A percentile compares a stretch with the other conserved stretches of the same genome.
Conservation (phyloP, 2,113 vertebrate genomes). For the Conger conger region DNA sequence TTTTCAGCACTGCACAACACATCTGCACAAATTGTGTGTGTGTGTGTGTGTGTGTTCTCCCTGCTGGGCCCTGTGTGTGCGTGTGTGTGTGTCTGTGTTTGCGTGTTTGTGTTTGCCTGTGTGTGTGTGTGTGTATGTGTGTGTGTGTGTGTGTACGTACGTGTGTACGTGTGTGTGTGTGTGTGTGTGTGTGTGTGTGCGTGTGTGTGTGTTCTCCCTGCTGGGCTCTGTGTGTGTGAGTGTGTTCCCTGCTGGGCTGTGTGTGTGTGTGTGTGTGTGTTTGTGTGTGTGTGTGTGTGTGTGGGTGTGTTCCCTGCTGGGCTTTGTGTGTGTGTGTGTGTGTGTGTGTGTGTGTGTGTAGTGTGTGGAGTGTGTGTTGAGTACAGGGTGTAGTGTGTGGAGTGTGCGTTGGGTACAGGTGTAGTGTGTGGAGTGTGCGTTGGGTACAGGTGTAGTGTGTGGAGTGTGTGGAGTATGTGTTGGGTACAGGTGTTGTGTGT, state of each 20-base stretch:
- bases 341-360: not conserved
- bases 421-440: too few relatives aligned
- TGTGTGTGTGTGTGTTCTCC: not conserved
- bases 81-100: conserved; percentile 23
- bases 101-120: conserved; percentile 32
- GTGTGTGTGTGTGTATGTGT: conserved; percentile 25
- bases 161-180: conserved; percentile 34
- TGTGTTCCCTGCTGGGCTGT: not conserved
- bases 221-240: not conserved
- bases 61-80: not conserved
- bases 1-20: too few relatives aligned
- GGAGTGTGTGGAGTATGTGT: too few relatives aligned
- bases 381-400: too few relatives aligned
- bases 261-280: conserved; percentile 6
- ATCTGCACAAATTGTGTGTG: too few relatives aligned
- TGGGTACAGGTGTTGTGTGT: too few relatives aligned
- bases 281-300: not conserved
- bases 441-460: too few relatives aligned
- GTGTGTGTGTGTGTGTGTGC: conserved; percentile 24
- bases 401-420: too few relatives aligned
- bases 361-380: not conserved
- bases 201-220: conserved; percentile 29
- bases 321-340: not conserved
- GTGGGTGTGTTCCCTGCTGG: not conserved
- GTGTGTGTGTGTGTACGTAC: conserved; percentile 39